phyloP scores from a whole-genome alignment of 2,888 invertebrate genomes.

The Rhamphomyia laevipes region DNA sequence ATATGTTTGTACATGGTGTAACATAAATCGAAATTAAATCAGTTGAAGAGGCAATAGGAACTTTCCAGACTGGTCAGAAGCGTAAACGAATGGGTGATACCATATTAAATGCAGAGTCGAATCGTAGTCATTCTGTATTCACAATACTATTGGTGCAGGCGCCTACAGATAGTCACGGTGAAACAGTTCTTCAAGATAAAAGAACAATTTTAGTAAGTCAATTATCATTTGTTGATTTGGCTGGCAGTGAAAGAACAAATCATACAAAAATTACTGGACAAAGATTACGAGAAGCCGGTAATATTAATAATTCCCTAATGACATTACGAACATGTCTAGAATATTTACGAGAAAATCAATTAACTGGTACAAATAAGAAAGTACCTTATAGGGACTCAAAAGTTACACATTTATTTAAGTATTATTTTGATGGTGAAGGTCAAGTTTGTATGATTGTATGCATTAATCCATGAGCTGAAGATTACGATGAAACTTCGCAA shows the following conservation, averaged over 20 bases:
- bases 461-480: conserved; percentile 81
- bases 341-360: conserved; percentile 79
- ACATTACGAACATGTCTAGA: conserved; percentile 85
- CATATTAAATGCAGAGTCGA: conserved; percentile 85
- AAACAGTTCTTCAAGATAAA: conserved; percentile 67
- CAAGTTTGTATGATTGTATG: conserved; percentile 95
- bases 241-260: conserved; percentile 89
- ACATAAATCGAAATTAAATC: conserved; percentile 90
- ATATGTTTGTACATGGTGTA: conserved; percentile 90
- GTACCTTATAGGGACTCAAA: conserved; percentile 93
- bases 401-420: conserved; percentile 91
- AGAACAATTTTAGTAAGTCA: conserved; percentile 74
- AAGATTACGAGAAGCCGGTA: conserved; percentile 56
- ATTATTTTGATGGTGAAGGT: conserved; percentile 95
- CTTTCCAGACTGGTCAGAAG: conserved; percentile 76
- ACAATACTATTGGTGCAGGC: conserved; percentile 84
- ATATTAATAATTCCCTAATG: conserved; percentile 96
- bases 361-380: conserved; percentile 54
- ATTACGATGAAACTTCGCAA: conserved; percentile 92
- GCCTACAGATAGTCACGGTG: conserved; percentile 55
- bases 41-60: conserved; percentile 87
- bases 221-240: conserved; percentile 91
- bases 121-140: conserved; percentile 93
- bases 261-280: conserved; percentile 77
- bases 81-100: conserved; percentile 89